phyloP scores from a whole-genome alignment of 1,140 invertebrate species.

The Drosophila kohkoa region DNA sequence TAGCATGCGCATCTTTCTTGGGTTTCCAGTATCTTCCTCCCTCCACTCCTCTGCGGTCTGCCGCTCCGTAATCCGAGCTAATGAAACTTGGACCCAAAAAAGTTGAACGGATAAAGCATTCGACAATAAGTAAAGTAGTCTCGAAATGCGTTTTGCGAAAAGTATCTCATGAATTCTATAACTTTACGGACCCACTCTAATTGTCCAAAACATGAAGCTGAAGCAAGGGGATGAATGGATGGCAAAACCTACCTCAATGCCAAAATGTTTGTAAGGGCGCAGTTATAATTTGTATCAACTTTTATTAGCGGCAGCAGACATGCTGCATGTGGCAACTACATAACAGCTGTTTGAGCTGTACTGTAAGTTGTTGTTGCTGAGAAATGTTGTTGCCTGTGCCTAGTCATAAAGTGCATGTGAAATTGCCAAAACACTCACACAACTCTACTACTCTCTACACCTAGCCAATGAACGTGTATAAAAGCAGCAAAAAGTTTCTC shows the following conservation, averaged over 20 bases:
- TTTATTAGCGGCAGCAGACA: slow-evolving; percentile 61
- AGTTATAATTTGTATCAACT: slow-evolving; percentile 82
- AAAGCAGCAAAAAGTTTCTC: slow-evolving; percentile 66
- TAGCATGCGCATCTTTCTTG: slow-evolving; percentile 18
- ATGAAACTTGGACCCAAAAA: slow-evolving; percentile 65
- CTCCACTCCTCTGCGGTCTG: neutral
- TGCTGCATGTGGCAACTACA: slow-evolving; percentile 46
- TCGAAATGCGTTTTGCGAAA: slow-evolving; percentile 61
- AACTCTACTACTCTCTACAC: slow-evolving; percentile 14
- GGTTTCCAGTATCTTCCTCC: neutral
- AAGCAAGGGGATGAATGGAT: neutral
- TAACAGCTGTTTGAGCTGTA: slow-evolving; percentile 62
- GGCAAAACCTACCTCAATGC: slow-evolving; percentile 35
- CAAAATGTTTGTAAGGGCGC: slow-evolving; percentile 57
- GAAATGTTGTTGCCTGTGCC: slow-evolving; percentile 45
- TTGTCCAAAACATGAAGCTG: slow-evolving; percentile 57
- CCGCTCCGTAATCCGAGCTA: slow-evolving; percentile 55
- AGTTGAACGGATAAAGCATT: slow-evolving; percentile 62
- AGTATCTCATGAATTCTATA: slow-evolving; percentile 75
- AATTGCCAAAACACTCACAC: slow-evolving; percentile 69
- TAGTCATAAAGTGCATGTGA: slow-evolving; percentile 78
- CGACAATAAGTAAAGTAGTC: slow-evolving; percentile 66
- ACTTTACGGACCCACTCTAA: slow-evolving; percentile 75
- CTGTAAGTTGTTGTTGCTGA: slow-evolving; percentile 5
- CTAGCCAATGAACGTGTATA: slow-evolving; percentile 22